Evolutionary conservation across 2,113 vertebrate genomes (phyloP), one percentile per base, ranked within the genome.

Genomic region (Tragelaphus buxtoni): DNA sequence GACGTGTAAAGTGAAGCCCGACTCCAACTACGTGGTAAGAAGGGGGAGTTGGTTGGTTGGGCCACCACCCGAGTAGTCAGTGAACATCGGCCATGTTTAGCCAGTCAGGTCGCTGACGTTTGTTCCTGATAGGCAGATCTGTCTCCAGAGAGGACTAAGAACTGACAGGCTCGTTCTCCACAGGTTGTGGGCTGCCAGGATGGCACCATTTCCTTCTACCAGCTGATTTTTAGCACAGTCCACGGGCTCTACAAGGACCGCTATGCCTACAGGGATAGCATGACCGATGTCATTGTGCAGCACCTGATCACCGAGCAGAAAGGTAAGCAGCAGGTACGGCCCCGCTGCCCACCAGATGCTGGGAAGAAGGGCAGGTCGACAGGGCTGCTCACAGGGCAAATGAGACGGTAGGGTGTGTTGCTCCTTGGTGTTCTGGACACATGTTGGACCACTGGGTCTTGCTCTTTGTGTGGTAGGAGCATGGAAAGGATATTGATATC

Each of bases 271-370:
- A 99, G 99, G 96, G 99, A 99, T 98, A 99, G 97, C 98, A 99
- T 99, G 99, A 99, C 99, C 0, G 99, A 99, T 14, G 99, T 99
- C 47, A 99, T 99, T 30, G 99, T 99, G 39, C 99, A 99, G 85
- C 99, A 99, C 89, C 99, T 99, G 97, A 99, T 99, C 98, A 99
- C 99, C 0, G 99, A 99, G 35, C 99, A 99, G 60, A 99, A 99
- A 99, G 99, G 99, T 99, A 86, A 94, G 53, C 5, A 18, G 39
- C 80, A 72, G 82, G 53, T 35, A 5, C 5, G 7, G 60, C 26
- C 24, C 80, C 61, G 60, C 32, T 60, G 76, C 39, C 69, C 22
- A 17, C 7, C 28, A 90, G 58, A 39, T 42, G 18, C 18, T 11
- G 45, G 76, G 35, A n/a, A 69, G 51, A 35, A 49, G 47, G 28